Base-by-base conservation (phyloP, 2,797 vertebrate species). In the Tauraco hartlaubi region DNA sequence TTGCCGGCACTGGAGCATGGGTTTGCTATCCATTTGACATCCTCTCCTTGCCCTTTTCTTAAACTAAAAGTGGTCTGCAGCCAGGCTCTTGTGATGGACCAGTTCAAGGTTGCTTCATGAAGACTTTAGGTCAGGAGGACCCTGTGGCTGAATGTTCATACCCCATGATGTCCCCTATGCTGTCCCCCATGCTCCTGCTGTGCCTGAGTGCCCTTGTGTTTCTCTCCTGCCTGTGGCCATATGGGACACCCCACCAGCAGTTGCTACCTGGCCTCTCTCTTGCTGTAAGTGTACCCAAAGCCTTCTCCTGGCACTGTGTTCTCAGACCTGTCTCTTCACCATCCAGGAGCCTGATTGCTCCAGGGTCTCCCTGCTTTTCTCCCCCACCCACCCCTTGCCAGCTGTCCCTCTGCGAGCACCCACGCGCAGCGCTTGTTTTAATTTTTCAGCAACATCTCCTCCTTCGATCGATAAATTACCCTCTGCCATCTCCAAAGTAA, bases 401-500 rank as follows among this genome's bases (percentile, higher is more conserved):
- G 62, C 58, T 62, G 52, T 66, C 72, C 43, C 19, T 67, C 39
- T 37, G 54, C 1, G 4, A 82, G 86, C 4, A 4, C 21, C 26
- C 48, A 61, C 80, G 28, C 9, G 9, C 66, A 64, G 66, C 12
- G 3, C 68, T 90, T 29, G 5, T 88, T 94, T 93, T 84, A 85
- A 95, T 83, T 94, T 78, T 54, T 81, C 66, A 74, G 85, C 72
- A 85, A 43, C 59, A 10, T 62, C 52, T 71, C 59, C 63, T 84
- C 25, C 75, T 94, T 55, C 62, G 78, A 68, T 91, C 19, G 10
- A 91, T 96, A 92, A 94, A 95, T 96, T 86, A 64, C 59, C 71
- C 85, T 96, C 76, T 93, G 76, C 90, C 58, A 26, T 12, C 78
- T 86, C 74, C 55, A 20, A 59, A 87, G 83, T 67, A 93, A 96